phyloP scores from a whole-genome alignment of 2,113 vertebrate genomes.

The Megalops atlanticus region DNA sequence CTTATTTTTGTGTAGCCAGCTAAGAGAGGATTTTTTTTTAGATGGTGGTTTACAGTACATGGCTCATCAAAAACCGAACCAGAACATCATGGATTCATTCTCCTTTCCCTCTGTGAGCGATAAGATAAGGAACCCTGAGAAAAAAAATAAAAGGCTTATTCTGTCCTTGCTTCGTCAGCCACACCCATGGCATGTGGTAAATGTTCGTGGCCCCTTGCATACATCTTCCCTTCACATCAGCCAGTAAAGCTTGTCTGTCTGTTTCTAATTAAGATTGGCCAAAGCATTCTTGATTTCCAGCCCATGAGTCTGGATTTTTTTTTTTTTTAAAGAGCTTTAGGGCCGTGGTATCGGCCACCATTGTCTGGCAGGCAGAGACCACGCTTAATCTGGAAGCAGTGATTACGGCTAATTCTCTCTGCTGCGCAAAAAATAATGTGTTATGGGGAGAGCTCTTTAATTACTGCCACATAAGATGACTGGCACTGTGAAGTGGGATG shows the following conservation, averaged over 20 bases:
- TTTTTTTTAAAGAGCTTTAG: not conserved
- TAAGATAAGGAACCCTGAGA: not conserved
- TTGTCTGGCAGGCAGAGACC: not conserved
- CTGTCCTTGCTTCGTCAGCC: not conserved
- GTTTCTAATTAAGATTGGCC: constrained; percentile 9
- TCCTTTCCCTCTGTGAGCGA: not conserved
- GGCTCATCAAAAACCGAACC: too few species aligned
- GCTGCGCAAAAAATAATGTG: not conserved
- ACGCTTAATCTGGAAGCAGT: not conserved
- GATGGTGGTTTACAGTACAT: too few species aligned
- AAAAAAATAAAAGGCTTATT: not conserved
- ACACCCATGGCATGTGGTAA: not conserved
- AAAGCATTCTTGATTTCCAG: not conserved
- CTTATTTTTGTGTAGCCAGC: too few species aligned
- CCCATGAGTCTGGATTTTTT: not conserved
- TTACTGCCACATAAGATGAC: not conserved
- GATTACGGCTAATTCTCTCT: not conserved
- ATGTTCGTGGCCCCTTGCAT: not conserved
- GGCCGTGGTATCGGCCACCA: not conserved
- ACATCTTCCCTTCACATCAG: not conserved
- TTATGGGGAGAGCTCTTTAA: not conserved
- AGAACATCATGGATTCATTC: not conserved
- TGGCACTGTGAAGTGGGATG: not conserved
- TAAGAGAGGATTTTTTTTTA: too few species aligned
- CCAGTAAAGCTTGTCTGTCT: not conserved